phyloP scores from a whole-genome alignment of 2,113 vertebrate genomes.

The Ophiodon elongatus region DNA sequence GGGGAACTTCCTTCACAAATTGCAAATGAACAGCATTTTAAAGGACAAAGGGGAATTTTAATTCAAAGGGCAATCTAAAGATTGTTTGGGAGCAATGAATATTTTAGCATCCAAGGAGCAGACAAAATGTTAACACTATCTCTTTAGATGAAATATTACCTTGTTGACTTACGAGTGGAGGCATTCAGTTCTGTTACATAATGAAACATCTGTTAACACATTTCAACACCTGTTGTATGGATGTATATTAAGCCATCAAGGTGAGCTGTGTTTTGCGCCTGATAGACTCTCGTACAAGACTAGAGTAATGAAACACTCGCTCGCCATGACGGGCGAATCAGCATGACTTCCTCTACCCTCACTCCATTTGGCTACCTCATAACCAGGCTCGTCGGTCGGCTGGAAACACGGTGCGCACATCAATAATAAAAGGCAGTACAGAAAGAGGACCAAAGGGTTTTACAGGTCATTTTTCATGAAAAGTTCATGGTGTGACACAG shows the following conservation, averaged over 20 bases:
- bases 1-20: slow-evolving; percentile 62
- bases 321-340: slow-evolving; percentile 61
- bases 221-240: slow-evolving; percentile 74
- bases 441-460: slow-evolving; percentile 70
- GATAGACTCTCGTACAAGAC: slow-evolving; percentile 53
- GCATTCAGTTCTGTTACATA: slow-evolving; percentile 70
- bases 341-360: slow-evolving; percentile 59
- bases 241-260: slow-evolving; percentile 71
- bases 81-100: slow-evolving; percentile 76
- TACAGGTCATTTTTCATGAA: slow-evolving; percentile 77
- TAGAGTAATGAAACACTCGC: slow-evolving; percentile 61
- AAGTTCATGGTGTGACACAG: slow-evolving; percentile 74
- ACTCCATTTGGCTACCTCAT: slow-evolving; percentile 65
- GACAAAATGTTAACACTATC: slow-evolving; percentile 74
- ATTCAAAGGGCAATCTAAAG: slow-evolving; percentile 72
- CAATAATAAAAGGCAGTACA: slow-evolving; percentile 75
- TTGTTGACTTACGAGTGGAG: slow-evolving; percentile 72
- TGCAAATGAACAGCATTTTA: slow-evolving; percentile 76
- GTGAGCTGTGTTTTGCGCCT: slow-evolving; percentile 58
- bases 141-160: slow-evolving; percentile 72
- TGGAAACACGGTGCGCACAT: slow-evolving; percentile 74
- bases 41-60: slow-evolving; percentile 63
- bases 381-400: slow-evolving; percentile 63
- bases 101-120: slow-evolving; percentile 65
- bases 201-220: slow-evolving; percentile 78